These are phyloP conservation scores for Myopa tessellatipennis DNA, from an alignment of 2,888 invertebrate genomes.

Conservation along the genomic window DNA sequence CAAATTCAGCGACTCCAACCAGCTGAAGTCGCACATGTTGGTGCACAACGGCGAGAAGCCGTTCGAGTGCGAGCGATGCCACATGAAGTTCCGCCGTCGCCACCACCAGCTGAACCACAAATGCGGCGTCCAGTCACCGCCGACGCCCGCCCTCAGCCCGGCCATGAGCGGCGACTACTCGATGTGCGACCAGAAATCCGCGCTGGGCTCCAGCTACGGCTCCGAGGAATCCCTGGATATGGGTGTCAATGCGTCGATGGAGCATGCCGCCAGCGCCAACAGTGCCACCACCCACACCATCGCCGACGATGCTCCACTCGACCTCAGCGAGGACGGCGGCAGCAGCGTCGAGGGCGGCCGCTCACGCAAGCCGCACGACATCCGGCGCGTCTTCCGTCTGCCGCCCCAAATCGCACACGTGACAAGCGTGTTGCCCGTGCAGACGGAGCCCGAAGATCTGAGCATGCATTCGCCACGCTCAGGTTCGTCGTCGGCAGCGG, in stretches of 20 bases:
- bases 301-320: slow-evolving; percentile 67
- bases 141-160: slow-evolving; percentile 64
- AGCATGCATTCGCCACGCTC: slow-evolving; percentile 73
- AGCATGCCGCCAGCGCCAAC: slow-evolving; percentile 24
- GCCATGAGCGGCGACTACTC: slow-evolving; percentile 62
- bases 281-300: neutral
- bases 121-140: slow-evolving; percentile 72
- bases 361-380: slow-evolving; percentile 69
- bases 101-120: slow-evolving; percentile 89
- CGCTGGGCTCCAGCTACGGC: slow-evolving; percentile 62
- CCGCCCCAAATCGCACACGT: slow-evolving; percentile 67
- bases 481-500: slow-evolving; percentile 7
- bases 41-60: slow-evolving; percentile 93
- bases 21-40: slow-evolving; percentile 88
- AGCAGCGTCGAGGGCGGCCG: slow-evolving; percentile 60
- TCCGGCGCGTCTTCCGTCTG: slow-evolving; percentile 70
- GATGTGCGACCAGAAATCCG: slow-evolving; percentile 62
- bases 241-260: slow-evolving; percentile 10
- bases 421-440: slow-evolving; percentile 74
- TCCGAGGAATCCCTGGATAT: slow-evolving; percentile 62
- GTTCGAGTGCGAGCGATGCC: slow-evolving; percentile 84
- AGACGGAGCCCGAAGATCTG: slow-evolving; percentile 92
- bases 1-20: slow-evolving; percentile 91
- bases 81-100: slow-evolving; percentile 82
- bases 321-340: slow-evolving; percentile 68